Evolutionary conservation across 1,140 invertebrate species (phyloP), one percentile per base, ranked within the genome.

Genomic region (Capitella teleta): DNA sequence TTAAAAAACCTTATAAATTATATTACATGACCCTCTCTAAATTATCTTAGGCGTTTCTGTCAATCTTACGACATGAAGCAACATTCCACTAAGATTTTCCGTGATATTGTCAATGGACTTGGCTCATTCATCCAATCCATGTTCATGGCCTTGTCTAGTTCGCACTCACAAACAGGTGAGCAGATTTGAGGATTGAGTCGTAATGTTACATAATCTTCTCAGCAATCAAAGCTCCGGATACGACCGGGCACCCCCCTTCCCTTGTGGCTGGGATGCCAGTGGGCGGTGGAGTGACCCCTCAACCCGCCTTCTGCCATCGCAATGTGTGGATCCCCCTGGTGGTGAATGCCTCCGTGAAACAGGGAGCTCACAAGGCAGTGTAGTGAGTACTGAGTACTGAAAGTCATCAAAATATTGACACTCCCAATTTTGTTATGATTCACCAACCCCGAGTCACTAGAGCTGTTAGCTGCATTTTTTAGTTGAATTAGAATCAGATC

Each of bases 81-180:
- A 30, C 70, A 74, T 51, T 68, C 70, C 5, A 71, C 68, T 28
- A 73, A 72, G 53, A 67, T 73, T 49, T 74, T 94, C 66, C 82
- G 91, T 67, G 91, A 96, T 69, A 95, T 95, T 61, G 87, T 97
- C 19, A 94, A 92, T 71, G 88, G 88, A 40, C 76, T 96, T 55
- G 90, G 89, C 30, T 85, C 88, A 4, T 96, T 89, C 72, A 86
- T 95, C n/a, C 90, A 96, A 64, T 92, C 87, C 45, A 77, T 92
- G 36, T 92, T 96, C 74, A 81, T 89, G 18, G 26, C 18, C 43
- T 40, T 24, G 38, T 19, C 36, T 10, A 12, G 45, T 43, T 40
- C 1, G 28, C 19, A 44, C 42, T 24, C 38, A n/a, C 38, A 40
- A 40, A 24, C 25, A 40, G 38, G 38, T 40, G 19, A 37, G 16